Conservation (phyloP, 2,888 invertebrate genomes). For the Polydrusus tereticollis region DNA sequence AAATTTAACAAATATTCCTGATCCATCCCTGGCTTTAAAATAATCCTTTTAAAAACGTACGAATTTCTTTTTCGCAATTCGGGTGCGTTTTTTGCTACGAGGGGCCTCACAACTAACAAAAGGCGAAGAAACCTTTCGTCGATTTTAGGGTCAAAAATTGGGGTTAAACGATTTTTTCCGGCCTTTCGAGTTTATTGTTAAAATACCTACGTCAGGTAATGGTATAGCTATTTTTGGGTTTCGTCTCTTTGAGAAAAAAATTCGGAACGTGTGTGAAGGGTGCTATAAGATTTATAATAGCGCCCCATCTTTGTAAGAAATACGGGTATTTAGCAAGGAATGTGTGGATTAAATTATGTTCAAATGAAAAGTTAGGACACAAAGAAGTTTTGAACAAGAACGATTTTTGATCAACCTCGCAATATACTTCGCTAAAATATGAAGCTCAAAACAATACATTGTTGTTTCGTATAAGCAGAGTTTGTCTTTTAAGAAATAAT, state of each 20-base stretch:
- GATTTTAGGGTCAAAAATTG: slow-evolving; percentile 54
- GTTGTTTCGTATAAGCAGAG: slow-evolving; percentile 17
- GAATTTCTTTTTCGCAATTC: slow-evolving; percentile 1
- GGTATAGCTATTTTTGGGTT: slow-evolving; percentile 53
- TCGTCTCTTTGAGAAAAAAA: slow-evolving; percentile 35
- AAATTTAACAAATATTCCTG: too few relatives aligned
- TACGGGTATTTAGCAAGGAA: neutral
- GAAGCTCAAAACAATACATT: slow-evolving; percentile 4
- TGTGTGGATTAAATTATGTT: neutral
- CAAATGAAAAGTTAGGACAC: neutral
- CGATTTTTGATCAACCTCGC: neutral
- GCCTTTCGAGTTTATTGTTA: slow-evolving; percentile 58
- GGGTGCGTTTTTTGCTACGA: slow-evolving; percentile 17
- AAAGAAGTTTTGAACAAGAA: neutral
- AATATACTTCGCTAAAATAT: neutral
- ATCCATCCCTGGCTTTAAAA: neutral
- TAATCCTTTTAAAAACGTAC: slow-evolving; percentile 1
- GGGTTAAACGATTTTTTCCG: slow-evolving; percentile 61
- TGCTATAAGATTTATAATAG: neutral
- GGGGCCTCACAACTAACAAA: slow-evolving; percentile 30
- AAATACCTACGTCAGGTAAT: slow-evolving; percentile 41
- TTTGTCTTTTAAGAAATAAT: slow-evolving; percentile 2
- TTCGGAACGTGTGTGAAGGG: slow-evolving; percentile 3
- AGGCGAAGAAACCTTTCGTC: slow-evolving; percentile 43
- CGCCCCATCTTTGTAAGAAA: neutral